Evolutionary conservation across 2,113 vertebrate genomes (phyloP).

Genomic region (Salvelinus fontinalis): DNA sequence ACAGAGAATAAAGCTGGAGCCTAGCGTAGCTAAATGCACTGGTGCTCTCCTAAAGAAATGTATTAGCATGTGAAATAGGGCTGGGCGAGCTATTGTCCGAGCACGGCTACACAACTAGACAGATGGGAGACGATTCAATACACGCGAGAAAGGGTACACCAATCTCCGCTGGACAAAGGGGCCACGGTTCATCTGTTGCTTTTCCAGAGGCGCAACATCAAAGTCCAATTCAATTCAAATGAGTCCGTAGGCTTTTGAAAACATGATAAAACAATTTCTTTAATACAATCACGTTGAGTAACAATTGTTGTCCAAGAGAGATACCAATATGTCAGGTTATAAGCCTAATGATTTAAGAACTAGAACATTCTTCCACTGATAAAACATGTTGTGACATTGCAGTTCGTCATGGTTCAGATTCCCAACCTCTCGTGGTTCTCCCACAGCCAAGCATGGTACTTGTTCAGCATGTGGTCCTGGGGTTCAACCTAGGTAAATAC

Average conservation of each 20-base stretch:
- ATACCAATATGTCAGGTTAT: background rate
- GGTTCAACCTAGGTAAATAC: slow-evolving; percentile 81
- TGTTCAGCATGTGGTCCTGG: slow-evolving; percentile 87
- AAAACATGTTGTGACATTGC: background rate
- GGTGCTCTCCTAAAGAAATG: slow-evolving; percentile 29
- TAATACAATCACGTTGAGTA: background rate
- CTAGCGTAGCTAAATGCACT: slow-evolving; percentile 17
- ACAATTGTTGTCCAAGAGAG: background rate
- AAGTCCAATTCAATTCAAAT: background rate
- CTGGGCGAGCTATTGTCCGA: slow-evolving; percentile 13
- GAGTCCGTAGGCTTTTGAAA: background rate
- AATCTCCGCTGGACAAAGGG: background rate
- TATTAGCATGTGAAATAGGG: slow-evolving; percentile 26
- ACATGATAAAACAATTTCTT: background rate
- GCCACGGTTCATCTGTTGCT: background rate
- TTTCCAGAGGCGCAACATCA: background rate
- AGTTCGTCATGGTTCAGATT: slow-evolving; percentile 45
- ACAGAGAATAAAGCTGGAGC: slow-evolving; percentile 35
- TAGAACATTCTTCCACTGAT: background rate
- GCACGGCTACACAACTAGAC: slow-evolving; percentile 7
- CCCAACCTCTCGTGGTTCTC: slow-evolving; percentile 81
- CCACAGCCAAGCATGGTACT: slow-evolving; percentile 88
- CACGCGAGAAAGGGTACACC: no score
- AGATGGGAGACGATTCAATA: background rate
- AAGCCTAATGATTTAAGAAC: background rate